phyloP scores from a whole-genome alignment of 2,113 vertebrate genomes.

The Nothobranchius kuhntae region DNA sequence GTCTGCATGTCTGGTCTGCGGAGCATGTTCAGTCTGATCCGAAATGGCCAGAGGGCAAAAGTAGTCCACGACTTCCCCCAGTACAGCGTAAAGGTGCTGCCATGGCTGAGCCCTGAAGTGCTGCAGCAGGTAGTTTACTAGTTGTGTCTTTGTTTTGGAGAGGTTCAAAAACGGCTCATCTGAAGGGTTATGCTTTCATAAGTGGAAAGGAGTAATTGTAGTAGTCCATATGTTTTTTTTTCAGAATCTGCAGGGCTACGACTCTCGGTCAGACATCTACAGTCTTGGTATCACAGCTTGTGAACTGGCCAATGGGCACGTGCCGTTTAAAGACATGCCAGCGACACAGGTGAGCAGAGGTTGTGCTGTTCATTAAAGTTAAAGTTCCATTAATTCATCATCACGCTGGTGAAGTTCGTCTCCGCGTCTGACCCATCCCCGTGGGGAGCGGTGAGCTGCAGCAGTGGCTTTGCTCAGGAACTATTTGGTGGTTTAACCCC shows the following conservation, averaged over 20 bases:
- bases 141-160: too few relatives aligned
- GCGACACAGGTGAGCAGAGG: conserved; percentile 86
- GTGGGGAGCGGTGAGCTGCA: too few relatives aligned
- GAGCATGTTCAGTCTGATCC: conserved; percentile 95
- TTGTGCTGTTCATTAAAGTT: too few relatives aligned
- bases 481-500: too few relatives aligned
- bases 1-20: conserved; percentile 93
- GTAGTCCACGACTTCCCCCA: conserved; percentile 97
- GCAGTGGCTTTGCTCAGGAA: too few relatives aligned
- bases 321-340: conserved; percentile 99
- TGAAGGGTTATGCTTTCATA: too few relatives aligned
- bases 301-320: conserved; percentile 96
- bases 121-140: conserved; percentile 87
- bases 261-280: conserved; percentile 97
- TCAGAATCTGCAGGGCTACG: conserved; percentile 96
- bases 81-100: conserved; percentile 92
- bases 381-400: too few relatives aligned
- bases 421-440: too few relatives aligned
- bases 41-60: conserved; percentile 89
- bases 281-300: conserved; percentile 97
- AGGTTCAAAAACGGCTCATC: too few relatives aligned
- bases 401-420: too few relatives aligned
- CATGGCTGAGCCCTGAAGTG: conserved; percentile 97
- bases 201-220: too few relatives aligned
- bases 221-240: not conserved